phyloP scores from a whole-genome alignment of 2,113 vertebrate species.

The Pteruthius melanotis region DNA sequence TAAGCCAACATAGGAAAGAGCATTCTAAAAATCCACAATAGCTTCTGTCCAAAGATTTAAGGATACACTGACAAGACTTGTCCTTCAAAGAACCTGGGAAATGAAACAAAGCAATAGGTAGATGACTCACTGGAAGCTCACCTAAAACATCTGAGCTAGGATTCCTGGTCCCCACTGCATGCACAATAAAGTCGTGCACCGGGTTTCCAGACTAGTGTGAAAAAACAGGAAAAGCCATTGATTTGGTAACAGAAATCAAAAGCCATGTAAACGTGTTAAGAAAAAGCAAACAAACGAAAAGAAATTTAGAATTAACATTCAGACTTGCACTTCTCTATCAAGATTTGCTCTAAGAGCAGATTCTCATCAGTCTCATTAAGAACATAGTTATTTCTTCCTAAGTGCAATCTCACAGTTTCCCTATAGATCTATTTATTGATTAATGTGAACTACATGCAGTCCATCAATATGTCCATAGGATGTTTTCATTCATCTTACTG shows the following conservation, averaged over 20 bases:
- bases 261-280: neutral
- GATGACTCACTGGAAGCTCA: neutral
- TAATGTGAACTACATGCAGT: neutral
- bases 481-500: neutral
- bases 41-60: neutral
- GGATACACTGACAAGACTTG: neutral
- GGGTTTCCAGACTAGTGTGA: neutral
- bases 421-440: neutral
- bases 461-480: fast-evolving
- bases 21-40: neutral
- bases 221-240: neutral
- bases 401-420: neutral
- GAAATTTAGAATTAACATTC: neutral
- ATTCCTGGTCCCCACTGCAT: neutral
- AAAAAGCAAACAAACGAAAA: neutral
- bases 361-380: neutral
- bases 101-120: neutral
- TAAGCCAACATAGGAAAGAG: neutral
- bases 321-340: neutral
- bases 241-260: neutral
- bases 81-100: neutral
- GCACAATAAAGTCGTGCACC: neutral
- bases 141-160: neutral
- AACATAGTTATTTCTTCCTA: neutral
- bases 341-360: neutral